Evolutionary conservation across 2,888 invertebrate genomes (phyloP).

Genomic region (Helobdella robusta): DNA sequence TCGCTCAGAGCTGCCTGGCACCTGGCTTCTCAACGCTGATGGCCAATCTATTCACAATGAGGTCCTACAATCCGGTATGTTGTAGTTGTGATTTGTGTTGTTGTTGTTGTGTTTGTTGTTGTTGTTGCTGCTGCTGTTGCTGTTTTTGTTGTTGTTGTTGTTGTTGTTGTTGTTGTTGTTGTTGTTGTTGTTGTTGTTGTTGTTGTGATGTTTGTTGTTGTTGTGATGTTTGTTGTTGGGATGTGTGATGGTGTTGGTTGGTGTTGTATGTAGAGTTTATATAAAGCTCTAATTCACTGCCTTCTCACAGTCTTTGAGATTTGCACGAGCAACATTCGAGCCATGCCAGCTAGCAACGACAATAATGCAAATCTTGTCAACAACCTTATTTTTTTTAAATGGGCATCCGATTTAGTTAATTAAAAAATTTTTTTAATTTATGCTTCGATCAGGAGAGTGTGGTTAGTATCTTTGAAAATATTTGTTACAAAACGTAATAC

Average conservation of each 20-base stretch:
- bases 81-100: not conserved
- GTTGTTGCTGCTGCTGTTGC: not conserved
- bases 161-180: not conserved
- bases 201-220: not conserved
- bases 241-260: not conserved
- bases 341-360: too few species aligned
- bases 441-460: too few species aligned
- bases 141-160: not conserved
- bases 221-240: not conserved
- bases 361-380: too few species aligned
- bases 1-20: conserved; percentile 93
- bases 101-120: not conserved
- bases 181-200: not conserved
- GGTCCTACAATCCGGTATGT: conserved; percentile 9
- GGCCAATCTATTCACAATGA: conserved; percentile 75
- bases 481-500: too few species aligned
- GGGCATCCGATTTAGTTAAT: too few species aligned
- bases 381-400: too few species aligned
- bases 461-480: too few species aligned
- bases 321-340: too few species aligned
- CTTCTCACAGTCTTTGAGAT: too few species aligned
- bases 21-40: conserved; percentile 99
- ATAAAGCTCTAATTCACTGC: too few species aligned
- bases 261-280: too few species aligned
- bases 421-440: too few species aligned